A percentile compares a stretch with the other conserved stretches of the same genome.
These are phyloP conservation scores for Drosophila jambulina DNA, from an alignment of 1,140 invertebrate species.

Conservation along the genomic window DNA sequence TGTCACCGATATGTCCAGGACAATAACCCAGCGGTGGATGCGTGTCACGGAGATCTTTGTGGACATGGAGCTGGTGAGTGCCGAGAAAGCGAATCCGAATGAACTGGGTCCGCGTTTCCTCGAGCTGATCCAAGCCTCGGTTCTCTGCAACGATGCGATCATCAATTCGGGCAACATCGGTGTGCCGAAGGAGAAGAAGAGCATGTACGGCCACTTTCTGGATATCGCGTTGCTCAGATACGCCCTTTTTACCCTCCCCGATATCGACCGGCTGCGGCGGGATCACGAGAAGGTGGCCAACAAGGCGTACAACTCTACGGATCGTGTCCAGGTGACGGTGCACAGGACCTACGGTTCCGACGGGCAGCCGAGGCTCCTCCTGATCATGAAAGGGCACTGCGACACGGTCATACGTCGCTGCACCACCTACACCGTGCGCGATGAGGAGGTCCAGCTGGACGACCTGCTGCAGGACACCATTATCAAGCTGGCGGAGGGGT, in stretches of 20 bases:
- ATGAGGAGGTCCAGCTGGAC: constrained; percentile 12
- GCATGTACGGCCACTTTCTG: constrained; percentile 31
- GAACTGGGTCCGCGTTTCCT: background rate
- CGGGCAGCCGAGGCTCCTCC: constrained; percentile 4
- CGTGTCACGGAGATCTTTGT: constrained; percentile 49
- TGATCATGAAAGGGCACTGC: constrained; percentile 47
- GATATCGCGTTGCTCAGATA: constrained; percentile 49
- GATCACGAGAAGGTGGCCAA: constrained; percentile 33
- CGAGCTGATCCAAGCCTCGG: constrained; percentile 25
- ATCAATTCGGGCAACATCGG: constrained; percentile 27
- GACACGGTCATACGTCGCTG: constrained; percentile 29
- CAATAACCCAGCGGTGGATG: constrained; percentile 29
- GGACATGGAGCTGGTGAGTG: constrained; percentile 7
- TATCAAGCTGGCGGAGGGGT: background rate
- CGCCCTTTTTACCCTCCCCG: background rate
- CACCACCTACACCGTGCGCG: constrained; percentile 19
- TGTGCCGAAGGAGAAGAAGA: constrained; percentile 31
- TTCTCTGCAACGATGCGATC: constrained; percentile 57
- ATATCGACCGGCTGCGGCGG: constrained; percentile 27
- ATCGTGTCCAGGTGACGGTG: constrained; percentile 48
- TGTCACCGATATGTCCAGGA: constrained; percentile 27
- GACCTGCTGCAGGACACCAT: background rate
- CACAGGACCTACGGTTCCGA: constrained; percentile 9
- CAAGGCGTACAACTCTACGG: constrained; percentile 3
- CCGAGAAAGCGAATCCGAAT: rapidly evolving